Conservation (phyloP, 2,113 vertebrate genomes). For the Thryonomys swinderianus region DNA sequence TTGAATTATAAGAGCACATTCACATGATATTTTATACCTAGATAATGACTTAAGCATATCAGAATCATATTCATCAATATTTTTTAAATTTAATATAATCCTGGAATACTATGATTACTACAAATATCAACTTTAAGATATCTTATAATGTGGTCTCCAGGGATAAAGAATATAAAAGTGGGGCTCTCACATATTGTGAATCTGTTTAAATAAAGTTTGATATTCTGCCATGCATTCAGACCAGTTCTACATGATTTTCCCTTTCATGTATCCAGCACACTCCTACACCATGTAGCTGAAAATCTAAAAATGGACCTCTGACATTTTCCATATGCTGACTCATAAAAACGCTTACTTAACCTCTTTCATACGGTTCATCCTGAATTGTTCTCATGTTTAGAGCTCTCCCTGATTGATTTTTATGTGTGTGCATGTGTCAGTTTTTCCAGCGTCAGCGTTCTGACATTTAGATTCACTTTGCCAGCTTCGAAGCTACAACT, state of each 20-base stretch:
- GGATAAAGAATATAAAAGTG: neutral
- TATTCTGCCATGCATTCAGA: slow-evolving; percentile 30
- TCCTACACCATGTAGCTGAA: slow-evolving; percentile 50
- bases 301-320: slow-evolving; percentile 68
- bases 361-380: slow-evolving; percentile 47
- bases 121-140: slow-evolving; percentile 37
- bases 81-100: slow-evolving; percentile 11
- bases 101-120: neutral
- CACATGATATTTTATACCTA: neutral
- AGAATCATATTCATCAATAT: neutral
- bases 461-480: slow-evolving; percentile 44
- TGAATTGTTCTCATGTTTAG: slow-evolving; percentile 26
- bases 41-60: neutral
- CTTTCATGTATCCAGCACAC: slow-evolving; percentile 47
- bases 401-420: slow-evolving; percentile 40
- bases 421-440: neutral
- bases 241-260: slow-evolving; percentile 25
- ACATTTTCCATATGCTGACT: slow-evolving; percentile 69
- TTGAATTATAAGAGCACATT: neutral
- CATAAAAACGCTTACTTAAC: slow-evolving; percentile 55
- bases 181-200: neutral
- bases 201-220: slow-evolving; percentile 40
- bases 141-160: neutral
- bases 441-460: slow-evolving; percentile 19
- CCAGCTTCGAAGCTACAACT: neutral